phyloP scores from a whole-genome alignment of 2,888 invertebrate species.

The Unio delphinus region DNA sequence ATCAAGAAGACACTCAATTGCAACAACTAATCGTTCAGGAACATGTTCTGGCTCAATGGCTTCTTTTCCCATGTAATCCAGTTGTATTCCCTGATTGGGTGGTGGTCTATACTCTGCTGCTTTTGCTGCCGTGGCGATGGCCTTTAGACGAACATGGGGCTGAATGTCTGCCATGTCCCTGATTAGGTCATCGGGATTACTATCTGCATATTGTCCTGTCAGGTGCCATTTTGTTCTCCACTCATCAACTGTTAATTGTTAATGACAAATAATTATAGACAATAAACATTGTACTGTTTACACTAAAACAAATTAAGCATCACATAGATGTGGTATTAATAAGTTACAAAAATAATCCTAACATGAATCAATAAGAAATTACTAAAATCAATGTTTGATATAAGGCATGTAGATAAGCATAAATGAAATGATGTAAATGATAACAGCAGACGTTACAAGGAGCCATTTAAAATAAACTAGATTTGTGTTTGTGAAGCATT shows the following conservation, averaged over 20 bases:
- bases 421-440: too few species aligned
- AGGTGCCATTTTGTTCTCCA: slow-evolving; percentile 70
- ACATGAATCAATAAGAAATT: too few species aligned
- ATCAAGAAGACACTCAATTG: slow-evolving; percentile 66
- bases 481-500: too few species aligned
- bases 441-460: too few species aligned
- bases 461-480: too few species aligned
- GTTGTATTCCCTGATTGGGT: slow-evolving; percentile 43
- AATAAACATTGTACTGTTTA: too few species aligned
- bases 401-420: too few species aligned
- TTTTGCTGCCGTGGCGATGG: slow-evolving; percentile 67
- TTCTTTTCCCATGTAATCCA: slow-evolving; percentile 30
- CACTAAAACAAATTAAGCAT: too few species aligned
- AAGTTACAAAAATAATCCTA: too few species aligned
- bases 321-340: too few species aligned
- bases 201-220: slow-evolving; percentile 65
- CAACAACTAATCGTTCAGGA: slow-evolving; percentile 66
- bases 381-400: too few species aligned
- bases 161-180: slow-evolving; percentile 71
- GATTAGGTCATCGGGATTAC: slow-evolving; percentile 68
- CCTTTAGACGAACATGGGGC: slow-evolving; percentile 67
- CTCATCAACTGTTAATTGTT: slow-evolving; percentile 63
- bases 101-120: slow-evolving; percentile 65
- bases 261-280: neutral
- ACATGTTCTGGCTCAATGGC: slow-evolving; percentile 29